Evolutionary conservation across 2,797 vertebrate genomes (phyloP).

Genomic region (Peromyscus aztecus): DNA sequence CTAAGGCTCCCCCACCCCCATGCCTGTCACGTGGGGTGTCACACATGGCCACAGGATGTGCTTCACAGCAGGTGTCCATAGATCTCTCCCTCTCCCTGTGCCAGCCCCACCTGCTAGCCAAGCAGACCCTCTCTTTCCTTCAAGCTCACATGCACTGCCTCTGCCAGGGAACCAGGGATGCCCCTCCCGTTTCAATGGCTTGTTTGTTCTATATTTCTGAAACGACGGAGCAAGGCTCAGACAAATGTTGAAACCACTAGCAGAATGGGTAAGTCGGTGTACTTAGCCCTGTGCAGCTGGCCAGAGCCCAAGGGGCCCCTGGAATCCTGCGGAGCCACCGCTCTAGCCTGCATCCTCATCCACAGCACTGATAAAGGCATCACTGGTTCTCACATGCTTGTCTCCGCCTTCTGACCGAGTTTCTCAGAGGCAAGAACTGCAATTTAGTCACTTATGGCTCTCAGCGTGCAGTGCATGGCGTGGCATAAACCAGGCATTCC

Average conservation of each 20-base stretch:
- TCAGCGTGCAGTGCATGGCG: not conserved
- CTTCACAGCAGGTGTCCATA: not conserved
- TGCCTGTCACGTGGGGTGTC: fast-evolving
- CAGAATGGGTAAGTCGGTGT: not conserved
- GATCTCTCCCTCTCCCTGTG: not conserved
- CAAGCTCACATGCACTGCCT: fast-evolving
- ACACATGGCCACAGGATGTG: not conserved
- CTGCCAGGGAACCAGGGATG: fast-evolving
- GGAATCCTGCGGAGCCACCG: fast-evolving
- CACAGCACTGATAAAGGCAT: not conserved
- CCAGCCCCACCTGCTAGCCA: not conserved
- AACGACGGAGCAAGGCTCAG: not conserved
- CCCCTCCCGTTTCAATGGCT: too few species aligned
- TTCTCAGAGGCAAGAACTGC: not conserved
- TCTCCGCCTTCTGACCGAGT: not conserved
- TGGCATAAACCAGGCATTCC: not conserved
- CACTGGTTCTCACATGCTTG: not conserved
- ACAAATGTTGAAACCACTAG: not conserved
- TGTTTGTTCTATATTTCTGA: not conserved
- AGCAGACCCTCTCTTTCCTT: not conserved
- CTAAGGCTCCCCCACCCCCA: not conserved
- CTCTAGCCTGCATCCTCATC: not conserved
- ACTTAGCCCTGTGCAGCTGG: not conserved
- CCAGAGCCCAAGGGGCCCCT: not conserved
- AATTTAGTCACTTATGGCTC: not conserved